A percentile compares a stretch with the other conserved stretches of the same genome.
phyloP scores from a whole-genome alignment of 2,113 vertebrate genomes.

The Turdus rufiventris region DNA sequence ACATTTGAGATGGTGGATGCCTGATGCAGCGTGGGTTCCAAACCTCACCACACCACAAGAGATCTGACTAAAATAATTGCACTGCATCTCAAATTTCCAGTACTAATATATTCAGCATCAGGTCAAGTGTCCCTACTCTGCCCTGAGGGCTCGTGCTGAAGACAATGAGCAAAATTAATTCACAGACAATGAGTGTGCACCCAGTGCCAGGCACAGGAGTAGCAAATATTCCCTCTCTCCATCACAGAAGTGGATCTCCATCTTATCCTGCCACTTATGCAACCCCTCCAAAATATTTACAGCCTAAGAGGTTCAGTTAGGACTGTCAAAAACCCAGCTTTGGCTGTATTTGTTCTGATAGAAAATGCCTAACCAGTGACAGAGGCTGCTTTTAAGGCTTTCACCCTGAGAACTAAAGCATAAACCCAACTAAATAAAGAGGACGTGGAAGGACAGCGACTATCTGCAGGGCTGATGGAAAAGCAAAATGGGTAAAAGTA shows the following conservation, averaged over 20 bases:
- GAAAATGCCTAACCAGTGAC: not conserved
- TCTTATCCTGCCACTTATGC: not conserved
- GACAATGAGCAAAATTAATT: not conserved
- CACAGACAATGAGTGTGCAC: not conserved
- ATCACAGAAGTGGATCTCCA: not conserved
- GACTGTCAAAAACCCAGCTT: not conserved
- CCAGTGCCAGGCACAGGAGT: not conserved
- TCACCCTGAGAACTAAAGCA: not conserved
- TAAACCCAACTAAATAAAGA: not conserved
- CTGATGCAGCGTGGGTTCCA: not conserved
- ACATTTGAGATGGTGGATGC: not conserved
- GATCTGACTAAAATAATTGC: not conserved
- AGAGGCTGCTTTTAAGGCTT: not conserved
- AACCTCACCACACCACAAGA: not conserved
- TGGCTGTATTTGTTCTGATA: not conserved
- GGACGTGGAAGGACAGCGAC: not conserved
- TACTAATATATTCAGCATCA: not conserved
- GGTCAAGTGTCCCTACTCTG: not conserved
- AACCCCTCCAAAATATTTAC: not conserved
- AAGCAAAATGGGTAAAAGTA: not conserved
- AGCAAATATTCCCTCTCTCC: not conserved
- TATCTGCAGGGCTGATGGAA: not conserved
- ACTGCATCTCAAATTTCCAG: not conserved
- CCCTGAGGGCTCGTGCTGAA: not conserved
- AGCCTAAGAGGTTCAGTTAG: not conserved